These are phyloP conservation scores for Empis livida DNA, from an alignment of 2,888 invertebrate genomes.

Conservation along the genomic window DNA sequence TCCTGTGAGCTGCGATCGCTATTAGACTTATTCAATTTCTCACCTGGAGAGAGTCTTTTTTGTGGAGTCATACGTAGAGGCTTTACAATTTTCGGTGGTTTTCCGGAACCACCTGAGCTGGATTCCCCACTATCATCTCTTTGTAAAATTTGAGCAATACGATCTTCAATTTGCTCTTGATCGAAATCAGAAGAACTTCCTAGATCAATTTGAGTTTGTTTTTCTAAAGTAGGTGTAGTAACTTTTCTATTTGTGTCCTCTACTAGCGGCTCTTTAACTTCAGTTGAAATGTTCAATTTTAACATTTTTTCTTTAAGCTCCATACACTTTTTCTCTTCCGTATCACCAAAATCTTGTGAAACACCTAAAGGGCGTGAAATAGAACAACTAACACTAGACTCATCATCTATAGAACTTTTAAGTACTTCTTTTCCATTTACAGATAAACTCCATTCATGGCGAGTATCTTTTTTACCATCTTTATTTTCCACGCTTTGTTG, in stretches of 20 bases:
- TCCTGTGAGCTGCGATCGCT: constrained; percentile 34
- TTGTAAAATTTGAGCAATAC: constrained; percentile 31
- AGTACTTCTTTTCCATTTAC: constrained; percentile 37
- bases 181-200: constrained; percentile 42
- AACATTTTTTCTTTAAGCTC: constrained; percentile 49
- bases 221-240: constrained; percentile 47
- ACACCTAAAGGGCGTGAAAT: constrained; percentile 67
- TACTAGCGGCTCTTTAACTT: constrained; percentile 36
- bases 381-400: constrained; percentile 64
- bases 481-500: constrained; percentile 45
- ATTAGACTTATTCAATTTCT: constrained; percentile 25
- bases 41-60: constrained; percentile 37
- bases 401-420: constrained; percentile 53
- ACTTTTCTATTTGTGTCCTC: constrained; percentile 38
- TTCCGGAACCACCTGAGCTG: constrained; percentile 43
- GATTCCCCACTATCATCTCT: constrained; percentile 48
- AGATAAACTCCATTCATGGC: constrained; percentile 37
- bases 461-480: constrained; percentile 49
- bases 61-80: constrained; percentile 23
- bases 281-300: constrained; percentile 41
- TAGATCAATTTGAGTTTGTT: constrained; percentile 49
- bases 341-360: constrained; percentile 57
- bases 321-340: constrained; percentile 40
- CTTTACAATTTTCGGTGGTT: constrained; percentile 39
- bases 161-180: constrained; percentile 35